Base-by-base conservation (phyloP, 2,797 vertebrate genomes). In the Orestias chungarensis region DNA sequence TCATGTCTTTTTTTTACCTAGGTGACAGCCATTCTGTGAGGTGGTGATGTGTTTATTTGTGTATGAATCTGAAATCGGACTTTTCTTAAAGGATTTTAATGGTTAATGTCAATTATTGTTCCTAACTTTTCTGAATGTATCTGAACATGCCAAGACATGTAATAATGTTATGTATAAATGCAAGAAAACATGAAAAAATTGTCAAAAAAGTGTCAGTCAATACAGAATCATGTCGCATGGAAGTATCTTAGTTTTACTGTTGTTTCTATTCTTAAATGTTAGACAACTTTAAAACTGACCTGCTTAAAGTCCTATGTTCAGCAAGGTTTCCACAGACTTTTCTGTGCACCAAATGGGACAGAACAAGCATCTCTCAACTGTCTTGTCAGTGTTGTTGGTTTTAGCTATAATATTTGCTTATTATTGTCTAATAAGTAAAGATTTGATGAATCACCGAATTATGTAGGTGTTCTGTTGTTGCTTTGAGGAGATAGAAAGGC, bases 401-500 rank as follows among this genome's bases (percentile, higher is more conserved):
- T n/a, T 38, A 38, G 14, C 57, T 61, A 23, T 25, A n/a, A 61
- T 33, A 40, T 40, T 61, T 14, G 23, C 57, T 15, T n/a, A n/a
- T 38, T 38, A n/a, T 52, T 40, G 57, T 61, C 57, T 61, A 23
- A 23, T n/a, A 61, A 40, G 40, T 61, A 61, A 40, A 61, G 20
- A 61, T 61, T 2, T 40, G 57, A 40, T 40, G 40, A n/a, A 38
- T 61, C 35, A 14, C 35, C 23, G 12, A 61, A 61, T 40, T 40
- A 31, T 40, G 14, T 8, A 25, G 47, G 47, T n/a, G n/a, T 50
- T 40, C 49, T 54, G 77, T 59, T 68, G 69, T 59, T 62, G 64
- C 64, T 73, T 64, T 49, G 42, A 72, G 47, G 54, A 74, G 59
- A 68, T 79, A n/a, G n/a, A n/a, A n/a, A n/a, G n/a, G n/a, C n/a